Evolutionary conservation across 1,140 invertebrate species (phyloP).

Genomic region (Panulirus ornatus): DNA sequence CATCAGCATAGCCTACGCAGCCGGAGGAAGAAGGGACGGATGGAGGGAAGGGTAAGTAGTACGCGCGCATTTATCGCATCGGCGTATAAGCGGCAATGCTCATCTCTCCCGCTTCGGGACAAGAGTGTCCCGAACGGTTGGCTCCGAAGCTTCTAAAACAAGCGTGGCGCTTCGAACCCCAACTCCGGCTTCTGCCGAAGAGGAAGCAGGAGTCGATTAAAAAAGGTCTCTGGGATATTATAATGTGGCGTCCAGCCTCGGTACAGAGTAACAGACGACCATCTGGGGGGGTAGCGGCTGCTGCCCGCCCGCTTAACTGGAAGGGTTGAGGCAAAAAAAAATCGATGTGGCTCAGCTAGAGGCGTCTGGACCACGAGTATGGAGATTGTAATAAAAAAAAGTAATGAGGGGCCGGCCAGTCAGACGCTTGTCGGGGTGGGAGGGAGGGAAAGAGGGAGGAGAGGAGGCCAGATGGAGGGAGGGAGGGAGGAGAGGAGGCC

Average conservation of each 20-base stretch:
- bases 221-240: slow-evolving; percentile 29
- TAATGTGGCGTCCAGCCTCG: slow-evolving; percentile 19
- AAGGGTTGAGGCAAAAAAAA: slow-evolving; percentile 50
- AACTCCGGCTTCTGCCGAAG: not conserved
- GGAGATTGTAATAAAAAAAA: slow-evolving; percentile 47
- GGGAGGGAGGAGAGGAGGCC: not conserved
- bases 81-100: no score
- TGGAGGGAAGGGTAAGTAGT: no score
- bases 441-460: not conserved
- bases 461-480: not conserved
- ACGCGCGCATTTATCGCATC: slow-evolving; percentile 20
- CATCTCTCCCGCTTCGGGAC: not conserved
- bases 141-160: not conserved
- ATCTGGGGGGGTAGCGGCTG: slow-evolving; percentile 27
- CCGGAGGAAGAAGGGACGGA: no score
- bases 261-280: slow-evolving; percentile 10
- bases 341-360: slow-evolving; percentile 37
- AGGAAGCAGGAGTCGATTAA: slow-evolving; percentile 21
- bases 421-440: slow-evolving; percentile 22
- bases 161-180: not conserved
- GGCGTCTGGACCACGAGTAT: slow-evolving; percentile 48
- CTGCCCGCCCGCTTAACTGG: slow-evolving; percentile 17
- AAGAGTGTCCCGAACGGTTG: not conserved
- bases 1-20: slow-evolving; percentile 35
- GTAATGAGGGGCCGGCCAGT: slow-evolving; percentile 33